Evolutionary conservation across 2,797 vertebrate species (phyloP), one percentile per base, ranked within the genome.

Genomic region (Tolypeutes matacus): DNA sequence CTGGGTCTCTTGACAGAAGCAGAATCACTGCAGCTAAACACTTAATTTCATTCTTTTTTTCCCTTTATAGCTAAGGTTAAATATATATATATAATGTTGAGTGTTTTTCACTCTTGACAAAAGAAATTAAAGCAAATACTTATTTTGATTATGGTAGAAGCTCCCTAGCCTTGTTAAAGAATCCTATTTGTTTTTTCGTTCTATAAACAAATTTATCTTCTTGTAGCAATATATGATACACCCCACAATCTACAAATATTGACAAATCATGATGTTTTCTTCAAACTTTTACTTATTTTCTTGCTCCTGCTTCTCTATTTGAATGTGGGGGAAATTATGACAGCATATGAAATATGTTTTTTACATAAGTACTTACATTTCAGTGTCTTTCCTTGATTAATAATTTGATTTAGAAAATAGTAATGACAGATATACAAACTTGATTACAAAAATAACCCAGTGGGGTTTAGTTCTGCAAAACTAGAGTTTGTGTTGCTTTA

Each of bases 171-270:
- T 82, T 90, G 36, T 78, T 81, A 94, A 76, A 86, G 51, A 83
- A 86, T 86, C 36, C 13, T 23, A 11, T 89, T 95, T 95, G 80
- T 27, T 31, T 92, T 95, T 78, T 86, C 42, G 69, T 60, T 60
- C 42, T 96, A 13, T 77, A 78, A 92, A 58, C 42, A 83, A 75
- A 39, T 91, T 65, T 53, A 29, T 86, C 36, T 81, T 91, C 51
- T 93, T 72, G 1, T 34, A 84, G 34, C 10, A 76, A 77, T 36
- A 27, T 78, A 58, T 69, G 60, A 23, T 76, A 29, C 95, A 72
- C 17, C 29, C 21, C 5, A 49, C 20, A 53, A 8, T 82, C 31
- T 62, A 69, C 14, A 92, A 20, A 34, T 93, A 75, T 62, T 84
- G 42, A n/a, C 25, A 78, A 65, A 36, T 46, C 13, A 34, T 51